Evolutionary conservation across 2,888 invertebrate species (phyloP), one percentile per base, ranked within the genome.

Genomic region (Halictus quadricinctus): DNA sequence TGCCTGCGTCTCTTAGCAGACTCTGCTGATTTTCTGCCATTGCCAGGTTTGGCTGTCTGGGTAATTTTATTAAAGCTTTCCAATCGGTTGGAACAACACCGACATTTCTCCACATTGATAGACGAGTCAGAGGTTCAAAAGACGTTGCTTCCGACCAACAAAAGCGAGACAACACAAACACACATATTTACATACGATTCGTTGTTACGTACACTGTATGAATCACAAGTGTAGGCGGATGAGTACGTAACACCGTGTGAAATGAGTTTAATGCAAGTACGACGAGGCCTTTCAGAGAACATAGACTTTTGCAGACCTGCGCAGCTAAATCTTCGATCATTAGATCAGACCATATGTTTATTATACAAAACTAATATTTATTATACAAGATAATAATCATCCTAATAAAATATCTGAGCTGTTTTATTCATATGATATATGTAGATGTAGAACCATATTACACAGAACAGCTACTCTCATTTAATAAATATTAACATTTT

Each of bases 291-390:
- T 78, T 89, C 87, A 88, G 80, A 78, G 75, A 80, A 69, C 83
- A 87, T 89, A 80, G 84, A 90, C 87, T 80, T 90, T 90, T 79
- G 90, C 86, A 76, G 90, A 90, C 87, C 90, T 89, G 90, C 89
- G 88, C 72, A 88, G 50, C 90, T 91, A 86, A 82, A 92, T 88
- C 87, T 87, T 86, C 75, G 84, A 84, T 80, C 83, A 87, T 90
- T 87, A 89, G 77, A 83, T 76, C 70, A 50, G 70, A 46, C 72
- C n/a, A 29, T 74, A 50, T 36, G 7, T 41, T n/a, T 73, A 84
- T 7, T 29, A 29, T 36, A 36, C 15, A 41, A 43, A 70, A 70
- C 10, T 69, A 18, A 69, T 12, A 3, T 41, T 69, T 41, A 21
- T 70, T 18, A 13, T 36, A 15, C 8, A 66, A 69, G 13, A 0